A percentile compares a stretch with the other conserved stretches of the same genome.
Evolutionary conservation across 1,140 invertebrate species (phyloP).

Genomic region (Bombus pyrosoma): DNA sequence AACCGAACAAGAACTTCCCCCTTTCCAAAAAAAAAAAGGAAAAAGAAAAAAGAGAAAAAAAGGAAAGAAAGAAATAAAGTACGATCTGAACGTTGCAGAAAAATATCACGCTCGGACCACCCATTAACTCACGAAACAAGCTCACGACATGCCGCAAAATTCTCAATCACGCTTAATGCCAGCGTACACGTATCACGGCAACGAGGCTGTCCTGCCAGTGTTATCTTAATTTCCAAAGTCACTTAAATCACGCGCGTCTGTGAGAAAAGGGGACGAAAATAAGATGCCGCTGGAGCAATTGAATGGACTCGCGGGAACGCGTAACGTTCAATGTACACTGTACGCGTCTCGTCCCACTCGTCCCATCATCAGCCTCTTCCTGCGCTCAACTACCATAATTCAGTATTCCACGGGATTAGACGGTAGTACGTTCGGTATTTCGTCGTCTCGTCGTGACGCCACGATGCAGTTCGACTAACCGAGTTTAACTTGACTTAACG

Average conservation of each 20-base stretch:
- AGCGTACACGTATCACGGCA: neutral
- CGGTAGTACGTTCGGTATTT: neutral
- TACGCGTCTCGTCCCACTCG: no score
- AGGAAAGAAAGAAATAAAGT: neutral
- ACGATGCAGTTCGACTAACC: conserved; percentile 49
- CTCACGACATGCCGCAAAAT: neutral
- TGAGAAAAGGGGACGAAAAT: neutral
- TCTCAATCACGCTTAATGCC: conserved; percentile 9
- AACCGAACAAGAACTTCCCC: neutral
- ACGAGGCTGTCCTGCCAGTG: neutral
- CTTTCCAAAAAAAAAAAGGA: neutral
- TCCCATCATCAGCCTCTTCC: neutral
- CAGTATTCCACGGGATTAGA: conserved; percentile 51
- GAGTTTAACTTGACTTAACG: conserved; percentile 14
- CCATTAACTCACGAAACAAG: neutral
- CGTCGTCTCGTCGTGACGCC: conserved; percentile 6
- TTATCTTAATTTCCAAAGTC: conserved; percentile 14
- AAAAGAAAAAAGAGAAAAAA: neutral
- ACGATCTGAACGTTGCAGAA: no score
- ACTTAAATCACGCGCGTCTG: neutral
- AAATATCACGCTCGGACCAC: neutral
- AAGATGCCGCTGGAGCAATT: conserved; percentile 18
- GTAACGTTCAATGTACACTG: neutral
- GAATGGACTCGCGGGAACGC: conserved; percentile 30
- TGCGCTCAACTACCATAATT: neutral